Conservation (phyloP, 2,888 invertebrate species). For the Drosophila lutescens region DNA sequence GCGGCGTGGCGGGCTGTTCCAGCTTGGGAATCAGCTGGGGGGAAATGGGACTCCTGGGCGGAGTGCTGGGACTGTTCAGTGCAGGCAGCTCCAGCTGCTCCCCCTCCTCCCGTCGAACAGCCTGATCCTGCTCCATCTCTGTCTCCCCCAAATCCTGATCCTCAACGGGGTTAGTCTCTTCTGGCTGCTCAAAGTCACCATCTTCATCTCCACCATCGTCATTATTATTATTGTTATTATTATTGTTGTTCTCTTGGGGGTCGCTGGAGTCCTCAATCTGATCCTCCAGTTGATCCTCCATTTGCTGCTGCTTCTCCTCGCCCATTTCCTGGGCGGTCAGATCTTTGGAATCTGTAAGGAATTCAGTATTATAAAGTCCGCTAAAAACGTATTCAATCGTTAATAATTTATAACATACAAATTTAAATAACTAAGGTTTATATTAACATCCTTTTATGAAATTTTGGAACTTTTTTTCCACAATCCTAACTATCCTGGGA, state of each 20-base stretch:
- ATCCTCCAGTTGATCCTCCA: constrained; percentile 53
- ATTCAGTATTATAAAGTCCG: constrained; percentile 18
- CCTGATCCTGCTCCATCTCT: constrained; percentile 24
- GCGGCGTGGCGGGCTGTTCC: constrained; percentile 61
- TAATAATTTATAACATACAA: not conserved
- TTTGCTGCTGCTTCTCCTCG: constrained; percentile 65
- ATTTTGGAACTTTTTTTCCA: too few species aligned
- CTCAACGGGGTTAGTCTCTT: constrained; percentile 19
- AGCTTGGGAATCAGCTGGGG: constrained; percentile 58
- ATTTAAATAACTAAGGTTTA: too few species aligned
- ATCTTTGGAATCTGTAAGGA: constrained; percentile 83
- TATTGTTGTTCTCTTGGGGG: constrained; percentile 39
- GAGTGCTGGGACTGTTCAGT: constrained; percentile 49
- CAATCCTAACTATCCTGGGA: too few species aligned
- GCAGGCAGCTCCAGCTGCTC: constrained; percentile 17
- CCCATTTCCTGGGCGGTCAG: constrained; percentile 78
- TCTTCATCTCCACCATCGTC: constrained; percentile 37
- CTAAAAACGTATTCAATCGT: too few species aligned
- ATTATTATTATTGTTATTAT: constrained; percentile 46
- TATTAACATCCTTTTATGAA: too few species aligned
- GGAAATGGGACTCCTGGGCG: constrained; percentile 44
- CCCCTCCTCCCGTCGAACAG: constrained; percentile 10
- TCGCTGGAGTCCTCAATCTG: constrained; percentile 55
- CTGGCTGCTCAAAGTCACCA: constrained; percentile 30
- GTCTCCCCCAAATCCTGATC: constrained; percentile 33